Evolutionary conservation across 2,797 vertebrate species (phyloP).

Genomic region (Falco peregrinus): DNA sequence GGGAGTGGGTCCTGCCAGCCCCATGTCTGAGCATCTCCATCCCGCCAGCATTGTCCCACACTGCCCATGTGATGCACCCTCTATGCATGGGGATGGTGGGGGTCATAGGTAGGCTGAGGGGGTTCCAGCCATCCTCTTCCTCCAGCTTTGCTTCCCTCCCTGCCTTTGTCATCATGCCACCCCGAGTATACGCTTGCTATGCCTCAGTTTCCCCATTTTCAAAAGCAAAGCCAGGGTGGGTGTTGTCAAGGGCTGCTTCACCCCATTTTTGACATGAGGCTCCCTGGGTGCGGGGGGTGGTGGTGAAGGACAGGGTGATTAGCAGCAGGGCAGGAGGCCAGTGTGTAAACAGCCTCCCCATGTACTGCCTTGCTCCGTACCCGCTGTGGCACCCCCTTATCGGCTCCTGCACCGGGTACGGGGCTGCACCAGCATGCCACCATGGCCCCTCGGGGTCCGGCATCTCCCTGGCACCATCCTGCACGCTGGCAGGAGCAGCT

Average conservation of each 20-base stretch:
- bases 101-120: too few relatives aligned
- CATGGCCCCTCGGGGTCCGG: fast-evolving
- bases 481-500: not conserved
- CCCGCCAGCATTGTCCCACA: fast-evolving
- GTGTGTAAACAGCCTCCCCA: not conserved
- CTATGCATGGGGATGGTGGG: fast-evolving
- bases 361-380: fast-evolving
- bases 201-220: not conserved
- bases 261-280: not conserved
- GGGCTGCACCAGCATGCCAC: not conserved
- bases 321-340: not conserved
- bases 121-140: not conserved
- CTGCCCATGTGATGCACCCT: not conserved
- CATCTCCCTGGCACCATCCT: not conserved
- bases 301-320: fast-evolving
- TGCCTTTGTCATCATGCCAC: not conserved
- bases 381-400: not conserved
- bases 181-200: fast-evolving
- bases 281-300: not conserved
- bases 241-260: not conserved
- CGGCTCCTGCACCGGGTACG: not conserved
- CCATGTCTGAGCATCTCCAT: not conserved
- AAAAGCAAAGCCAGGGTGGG: fast-evolving
- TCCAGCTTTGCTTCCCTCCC: fast-evolving
- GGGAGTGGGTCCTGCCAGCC: not conserved